These are phyloP conservation scores for Myrmecobius fasciatus DNA, from an alignment of 2,113 vertebrate genomes.

Conservation along the genomic window DNA sequence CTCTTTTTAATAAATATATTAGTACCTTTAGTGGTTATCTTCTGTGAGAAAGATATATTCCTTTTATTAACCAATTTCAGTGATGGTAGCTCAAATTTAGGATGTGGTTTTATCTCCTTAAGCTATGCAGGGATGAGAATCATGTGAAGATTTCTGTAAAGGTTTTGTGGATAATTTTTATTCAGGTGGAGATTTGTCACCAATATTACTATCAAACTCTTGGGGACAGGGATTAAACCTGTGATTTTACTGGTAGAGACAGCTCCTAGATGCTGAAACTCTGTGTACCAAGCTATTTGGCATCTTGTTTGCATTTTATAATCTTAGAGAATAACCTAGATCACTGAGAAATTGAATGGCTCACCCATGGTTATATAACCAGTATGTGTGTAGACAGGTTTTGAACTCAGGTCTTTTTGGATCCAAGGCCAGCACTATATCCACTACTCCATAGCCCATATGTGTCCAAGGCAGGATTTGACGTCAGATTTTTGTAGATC, in stretches of 20 bases:
- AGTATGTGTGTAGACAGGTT: not conserved
- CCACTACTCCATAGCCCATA: too few species aligned
- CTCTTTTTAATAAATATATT: conserved; percentile 25
- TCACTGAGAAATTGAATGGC: not conserved
- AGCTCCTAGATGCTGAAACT: not conserved
- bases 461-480: not conserved
- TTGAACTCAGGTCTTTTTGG: too few species aligned
- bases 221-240: not conserved
- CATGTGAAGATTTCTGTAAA: not conserved
- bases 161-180: conserved; percentile 36
- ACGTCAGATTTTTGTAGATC: not conserved
- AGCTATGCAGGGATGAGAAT: not conserved
- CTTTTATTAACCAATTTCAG: not conserved
- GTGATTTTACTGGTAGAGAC: not conserved
- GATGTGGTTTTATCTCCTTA: not conserved
- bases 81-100: not conserved
- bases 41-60: not conserved
- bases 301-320: not conserved
- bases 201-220: not conserved
- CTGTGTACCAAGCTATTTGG: not conserved
- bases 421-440: too few species aligned
- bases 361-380: not conserved
- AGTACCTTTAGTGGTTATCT: not conserved
- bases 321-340: not conserved
- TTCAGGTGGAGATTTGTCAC: not conserved